Conservation (phyloP, 2,888 invertebrate species). For the Dilophus febrilis region DNA sequence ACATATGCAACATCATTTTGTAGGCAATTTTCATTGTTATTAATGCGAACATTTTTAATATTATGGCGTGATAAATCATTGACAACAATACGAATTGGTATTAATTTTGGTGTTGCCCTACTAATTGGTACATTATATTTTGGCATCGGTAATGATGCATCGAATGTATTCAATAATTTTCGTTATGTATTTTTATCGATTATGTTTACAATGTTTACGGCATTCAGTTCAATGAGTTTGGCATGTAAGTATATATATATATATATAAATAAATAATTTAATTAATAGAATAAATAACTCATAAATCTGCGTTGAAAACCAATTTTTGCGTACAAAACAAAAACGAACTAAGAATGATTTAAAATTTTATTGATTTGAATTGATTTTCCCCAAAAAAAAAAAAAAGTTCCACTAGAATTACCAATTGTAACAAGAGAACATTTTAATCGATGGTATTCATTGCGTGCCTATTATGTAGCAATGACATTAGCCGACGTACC, state of each 20-base stretch:
- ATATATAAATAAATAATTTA: no score
- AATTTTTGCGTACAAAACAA: no score
- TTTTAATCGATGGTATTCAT: constrained; percentile 79
- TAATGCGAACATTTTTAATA: constrained; percentile 43
- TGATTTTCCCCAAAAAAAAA: background rate
- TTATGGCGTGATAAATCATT: constrained; percentile 55
- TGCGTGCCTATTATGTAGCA: constrained; percentile 66
- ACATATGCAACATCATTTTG: constrained; percentile 40
- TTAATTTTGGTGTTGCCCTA: constrained; percentile 65
- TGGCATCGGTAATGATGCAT: constrained; percentile 73
- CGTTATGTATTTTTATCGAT: constrained; percentile 80
- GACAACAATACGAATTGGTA: constrained; percentile 56
- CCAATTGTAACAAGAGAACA: constrained; percentile 66
- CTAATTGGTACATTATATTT: constrained; percentile 70
- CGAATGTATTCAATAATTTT: constrained; percentile 66
- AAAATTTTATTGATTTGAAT: background rate
- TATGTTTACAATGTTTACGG: constrained; percentile 88
- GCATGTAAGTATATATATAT: constrained; percentile 81
- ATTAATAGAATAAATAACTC: no score
- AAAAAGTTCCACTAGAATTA: constrained; percentile 77
- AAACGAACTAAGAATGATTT: background rate
- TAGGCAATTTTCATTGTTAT: constrained; percentile 39
- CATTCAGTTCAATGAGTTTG: constrained; percentile 77
- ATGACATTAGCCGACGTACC: constrained; percentile 67
- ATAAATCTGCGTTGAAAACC: no score